Conservation (phyloP, 2,113 vertebrate species). For the Seriola rivoliana region DNA sequence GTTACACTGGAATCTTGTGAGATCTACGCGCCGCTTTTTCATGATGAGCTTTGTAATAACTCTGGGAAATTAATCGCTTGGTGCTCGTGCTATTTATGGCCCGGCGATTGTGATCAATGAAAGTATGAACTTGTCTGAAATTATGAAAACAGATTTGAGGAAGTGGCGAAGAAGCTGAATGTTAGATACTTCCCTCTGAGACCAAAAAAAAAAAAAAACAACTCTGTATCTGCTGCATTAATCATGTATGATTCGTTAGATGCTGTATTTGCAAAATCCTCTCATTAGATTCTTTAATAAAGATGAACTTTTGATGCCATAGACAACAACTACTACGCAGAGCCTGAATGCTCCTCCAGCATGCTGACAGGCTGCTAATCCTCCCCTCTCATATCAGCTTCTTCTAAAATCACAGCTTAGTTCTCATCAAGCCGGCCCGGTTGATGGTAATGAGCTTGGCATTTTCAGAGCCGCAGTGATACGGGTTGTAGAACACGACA, state of each 20-base stretch:
- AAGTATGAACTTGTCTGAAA: slow-evolving; percentile 23
- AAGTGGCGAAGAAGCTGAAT: background rate
- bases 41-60: slow-evolving; percentile 20
- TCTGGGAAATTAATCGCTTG: slow-evolving; percentile 5
- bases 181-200: slow-evolving; percentile 16
- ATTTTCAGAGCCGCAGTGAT: slow-evolving; percentile 56
- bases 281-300: slow-evolving; percentile 64
- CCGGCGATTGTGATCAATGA: slow-evolving; percentile 24
- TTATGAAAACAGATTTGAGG: slow-evolving; percentile 12
- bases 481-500: slow-evolving; percentile 6
- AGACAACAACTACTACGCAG: slow-evolving; percentile 41
- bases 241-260: slow-evolving; percentile 58
- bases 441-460: slow-evolving; percentile 78
- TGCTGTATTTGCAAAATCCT: slow-evolving; percentile 54
- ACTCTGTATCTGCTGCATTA: slow-evolving; percentile 23
- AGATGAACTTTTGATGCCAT: slow-evolving; percentile 74
- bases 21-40: background rate
- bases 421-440: slow-evolving; percentile 58
- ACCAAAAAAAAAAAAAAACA: background rate
- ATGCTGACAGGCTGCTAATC: slow-evolving; percentile 70
- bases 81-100: slow-evolving; percentile 3
- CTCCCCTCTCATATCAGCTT: slow-evolving; percentile 61
- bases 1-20: slow-evolving; percentile 9
- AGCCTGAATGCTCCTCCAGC: slow-evolving; percentile 51
- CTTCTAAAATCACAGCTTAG: slow-evolving; percentile 73